Evolutionary conservation across 1,140 invertebrate genomes (phyloP), one percentile per base, ranked within the genome.

Genomic region (Chymomyza costata): DNA sequence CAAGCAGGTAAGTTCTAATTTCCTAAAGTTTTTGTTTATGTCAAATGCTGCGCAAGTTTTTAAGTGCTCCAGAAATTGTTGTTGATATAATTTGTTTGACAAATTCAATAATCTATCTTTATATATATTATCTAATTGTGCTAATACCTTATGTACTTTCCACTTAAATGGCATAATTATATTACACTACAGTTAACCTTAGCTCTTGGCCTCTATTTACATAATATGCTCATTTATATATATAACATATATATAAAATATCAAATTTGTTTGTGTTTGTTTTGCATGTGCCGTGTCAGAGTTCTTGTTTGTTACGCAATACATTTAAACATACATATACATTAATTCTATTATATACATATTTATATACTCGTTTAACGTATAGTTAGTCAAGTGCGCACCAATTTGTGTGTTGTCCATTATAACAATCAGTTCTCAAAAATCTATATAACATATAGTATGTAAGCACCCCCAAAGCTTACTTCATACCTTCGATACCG

Each of bases 221-320:
- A 40, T 35, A 52, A n/a, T n/a, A n/a, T 16, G 34, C 11, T 46
- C 37, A 32, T 17, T 43, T 28, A 44, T 16, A 32, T 40, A 58
- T 40, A 52, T 35, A 41, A 57, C 48, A 65, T 69, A 45, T 57
- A 71, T 60, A 21, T 71, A n/a, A n/a, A n/a, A 41, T 73, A 74
- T 61, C 44, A 52, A 71, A 71, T 66, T 64, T 76, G 73, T 76
- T 73, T 80, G 73, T 80, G 73, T 80, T 78, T 80, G 73, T 80
- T 80, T 73, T 80, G 73, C 73, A 80, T 80, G 73, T 80, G 73
- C 67, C 58, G 63, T 45, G 71, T 67, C 67, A 34, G n/a, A 34
- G 8, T 16, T 46, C 56, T 60, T 50, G 58, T 66, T 51, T 52
- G 34, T 53, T 2, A 46, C 18, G 44, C 44, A 46, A 25, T 25